Evolutionary conservation across 2,888 invertebrate species (phyloP), one percentile per base, ranked within the genome.

Genomic region (Nasonia oneida): DNA sequence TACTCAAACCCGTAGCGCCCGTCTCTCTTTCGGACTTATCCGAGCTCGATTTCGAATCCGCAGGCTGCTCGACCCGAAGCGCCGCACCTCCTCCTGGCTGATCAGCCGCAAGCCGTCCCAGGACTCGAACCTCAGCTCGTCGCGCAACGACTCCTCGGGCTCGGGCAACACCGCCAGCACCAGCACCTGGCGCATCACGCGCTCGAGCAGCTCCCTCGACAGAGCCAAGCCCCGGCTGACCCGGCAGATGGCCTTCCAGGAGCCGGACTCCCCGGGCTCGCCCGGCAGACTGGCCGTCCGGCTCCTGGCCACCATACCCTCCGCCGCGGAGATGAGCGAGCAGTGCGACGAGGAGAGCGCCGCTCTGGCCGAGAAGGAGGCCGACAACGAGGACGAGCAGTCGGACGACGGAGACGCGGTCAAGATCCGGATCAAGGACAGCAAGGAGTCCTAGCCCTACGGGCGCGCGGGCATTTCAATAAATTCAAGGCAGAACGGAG

Each of bases 81-180:
- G 98, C 81, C 95, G 98, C 88, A 97, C 97, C 76, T 97, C 97
- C 0, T 97, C 97, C 0, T 98, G 98, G 98, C 94, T 98, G 87
- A 97, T 98, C 42, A 97, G 98, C n/a, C 95, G 98, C 81, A 98
- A 98, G 94, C 97, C 98, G 0, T 98, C 97, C 15, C 98, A 98
- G 93, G 98, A 98, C 92, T 98, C 98, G 6, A 98, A 97, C 93
- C 94, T 98, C 88, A 98, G 97, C 75, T 97, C 97, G 90, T 98
- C 98, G 37, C 95, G 98, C 80, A 98, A 98, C 94, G 98, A 98
- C 93, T 98, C 98, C 18, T 97, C 97, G 0, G 97, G 97, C 2
- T 98, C 98, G 8, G 96, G 96, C 39, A 98, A 98, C 29, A 98
- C 98, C 1, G 98, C 97, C 42, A 97, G 97, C 90, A 98, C 98